phyloP scores from a whole-genome alignment of 2,113 vertebrate species.

The Labeo catla region DNA sequence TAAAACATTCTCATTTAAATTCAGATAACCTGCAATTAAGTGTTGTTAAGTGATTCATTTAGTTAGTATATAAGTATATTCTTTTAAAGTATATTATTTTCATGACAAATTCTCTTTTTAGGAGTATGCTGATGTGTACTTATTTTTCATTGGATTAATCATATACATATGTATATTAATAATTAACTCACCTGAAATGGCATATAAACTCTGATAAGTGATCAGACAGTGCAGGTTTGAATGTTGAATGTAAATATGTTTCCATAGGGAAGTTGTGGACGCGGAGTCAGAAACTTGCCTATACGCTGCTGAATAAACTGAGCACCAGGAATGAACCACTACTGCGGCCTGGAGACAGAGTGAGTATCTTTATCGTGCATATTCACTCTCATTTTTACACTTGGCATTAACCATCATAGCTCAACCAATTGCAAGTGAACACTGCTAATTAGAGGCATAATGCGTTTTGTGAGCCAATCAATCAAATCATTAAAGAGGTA shows the following conservation, averaged over 20 bases:
- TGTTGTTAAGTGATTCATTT: too few species aligned
- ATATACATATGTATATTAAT: too few species aligned
- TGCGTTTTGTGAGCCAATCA: too few species aligned
- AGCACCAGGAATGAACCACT: slow-evolving; percentile 89
- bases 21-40: too few species aligned
- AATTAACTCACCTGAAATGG: neutral
- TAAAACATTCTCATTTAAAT: neutral
- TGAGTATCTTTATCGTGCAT: slow-evolving; percentile 62
- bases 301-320: slow-evolving; percentile 92
- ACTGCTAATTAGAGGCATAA: neutral
- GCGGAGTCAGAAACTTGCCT: slow-evolving; percentile 92
- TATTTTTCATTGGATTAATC: too few species aligned
- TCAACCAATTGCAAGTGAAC: neutral
- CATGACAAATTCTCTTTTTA: neutral
- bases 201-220: neutral
- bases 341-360: slow-evolving; percentile 90
- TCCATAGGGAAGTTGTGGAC: slow-evolving; percentile 92
- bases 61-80: too few species aligned
- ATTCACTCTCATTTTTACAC: neutral
- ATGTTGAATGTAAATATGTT: slow-evolving; percentile 9
- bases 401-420: neutral
- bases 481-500: too few species aligned
- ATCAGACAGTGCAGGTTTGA: neutral
- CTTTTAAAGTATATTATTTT: neutral
- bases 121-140: neutral